Evolutionary conservation across 2,113 vertebrate genomes (phyloP), one percentile per base, ranked within the genome.

Genomic region (Hylia prasina): DNA sequence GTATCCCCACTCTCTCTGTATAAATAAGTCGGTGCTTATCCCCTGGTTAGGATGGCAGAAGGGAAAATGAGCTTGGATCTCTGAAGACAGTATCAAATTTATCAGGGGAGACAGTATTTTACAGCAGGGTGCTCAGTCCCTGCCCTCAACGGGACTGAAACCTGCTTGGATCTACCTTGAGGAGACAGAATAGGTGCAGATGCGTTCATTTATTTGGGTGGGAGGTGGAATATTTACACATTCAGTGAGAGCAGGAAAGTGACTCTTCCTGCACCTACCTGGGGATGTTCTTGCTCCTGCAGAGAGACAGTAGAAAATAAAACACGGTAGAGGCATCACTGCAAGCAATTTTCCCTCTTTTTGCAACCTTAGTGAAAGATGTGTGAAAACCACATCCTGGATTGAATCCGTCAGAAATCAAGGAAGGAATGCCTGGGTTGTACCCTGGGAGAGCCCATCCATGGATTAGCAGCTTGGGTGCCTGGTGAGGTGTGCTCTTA

Each of bases 281-380:
- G 78, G 69, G 65, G 23, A 35, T 39, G 18, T 51, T 30, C 25
- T 86, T 81, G 9, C 15, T 81, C 1, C 42, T 70, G n/a, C 42
- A 77, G n/a, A 31, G 45, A n/a, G 58, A 27, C 6, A 7, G 13
- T 65, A 23, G n/a, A 63, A 84, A 82, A 25, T 11, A 44, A 60
- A 40, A 48, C 0, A 0, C 21, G 13, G 1, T 25, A 20, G 39
- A 39, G 23, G 20, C 27, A 63, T 47, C 35, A 17, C 6, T 82
- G 53, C 13, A 86, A 72, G 8, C 6, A 10, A 25, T 91, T 69
- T 76, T 31, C 18, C 21, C 9, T 85, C 10, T 31, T 72, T 83
- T 28, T 87, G 33, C 60, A 35, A 21, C 27, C 28, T 53, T 40
- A 42, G 33, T 15, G 30, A 91, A 35, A 89, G 3, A 1, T 84